Conservation (phyloP, 2,797 vertebrate genomes). For the Neosilurus hyrtlii region DNA sequence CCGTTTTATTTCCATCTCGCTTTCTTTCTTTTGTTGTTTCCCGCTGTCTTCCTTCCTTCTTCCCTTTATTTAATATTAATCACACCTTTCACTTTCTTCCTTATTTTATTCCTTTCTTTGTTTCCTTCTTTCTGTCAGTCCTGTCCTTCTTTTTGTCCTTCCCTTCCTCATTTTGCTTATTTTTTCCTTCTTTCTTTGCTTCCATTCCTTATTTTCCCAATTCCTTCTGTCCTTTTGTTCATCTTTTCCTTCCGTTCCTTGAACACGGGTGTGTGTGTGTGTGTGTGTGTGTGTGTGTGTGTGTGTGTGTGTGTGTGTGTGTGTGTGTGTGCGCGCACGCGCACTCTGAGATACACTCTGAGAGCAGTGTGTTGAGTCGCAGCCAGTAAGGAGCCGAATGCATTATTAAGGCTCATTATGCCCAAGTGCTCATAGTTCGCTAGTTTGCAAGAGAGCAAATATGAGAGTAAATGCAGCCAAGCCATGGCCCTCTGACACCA, state of each 20-base stretch:
- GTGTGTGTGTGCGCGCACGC: neutral
- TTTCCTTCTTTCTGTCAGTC: too few species aligned
- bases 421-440: conserved; percentile 13
- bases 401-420: conserved; percentile 37
- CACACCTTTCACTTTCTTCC: neutral
- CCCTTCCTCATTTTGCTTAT: neutral
- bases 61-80: neutral
- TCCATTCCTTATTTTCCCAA: neutral
- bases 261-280: too few species aligned
- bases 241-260: neutral
- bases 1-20: neutral
- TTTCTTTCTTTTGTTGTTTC: neutral
- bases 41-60: neutral
- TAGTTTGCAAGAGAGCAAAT: conserved; percentile 10
- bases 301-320: neutral
- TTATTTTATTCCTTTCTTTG: neutral
- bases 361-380: conserved; percentile 11
- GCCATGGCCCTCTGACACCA: neutral
- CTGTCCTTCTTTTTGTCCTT: neutral
- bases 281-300: too few species aligned
- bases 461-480: neutral
- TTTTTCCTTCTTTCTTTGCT: neutral
- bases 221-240: neutral
- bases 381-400: conserved; percentile 7
- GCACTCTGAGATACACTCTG: neutral